Evolutionary conservation across 1,140 invertebrate species (phyloP).

Genomic region (Caerostris darwini): DNA sequence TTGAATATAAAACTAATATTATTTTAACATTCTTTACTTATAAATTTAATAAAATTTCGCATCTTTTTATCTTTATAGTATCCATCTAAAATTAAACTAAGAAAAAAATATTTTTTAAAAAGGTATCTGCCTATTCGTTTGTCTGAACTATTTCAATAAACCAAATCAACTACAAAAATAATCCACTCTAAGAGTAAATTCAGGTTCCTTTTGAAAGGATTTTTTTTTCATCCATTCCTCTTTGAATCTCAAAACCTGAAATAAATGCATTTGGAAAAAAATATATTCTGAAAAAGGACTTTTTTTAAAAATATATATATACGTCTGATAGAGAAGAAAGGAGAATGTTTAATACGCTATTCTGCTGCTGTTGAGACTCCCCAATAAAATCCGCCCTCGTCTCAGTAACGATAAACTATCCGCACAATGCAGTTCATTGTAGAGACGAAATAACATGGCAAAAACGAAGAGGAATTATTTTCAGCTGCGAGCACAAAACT

Average conservation of each 20-base stretch:
- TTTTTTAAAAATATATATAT: background rate
- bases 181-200: background rate
- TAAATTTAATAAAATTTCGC: no score
- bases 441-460: background rate
- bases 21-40: no score
- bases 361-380: background rate
- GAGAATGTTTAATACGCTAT: background rate
- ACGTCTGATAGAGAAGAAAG: background rate
- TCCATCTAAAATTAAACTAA: no score
- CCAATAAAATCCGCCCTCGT: background rate
- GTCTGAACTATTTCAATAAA: no score
- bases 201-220: background rate
- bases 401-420: background rate
- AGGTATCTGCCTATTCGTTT: no score
- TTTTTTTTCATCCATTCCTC: no score
- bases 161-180: background rate
- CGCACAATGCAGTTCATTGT: background rate
- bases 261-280: background rate
- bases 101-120: no score
- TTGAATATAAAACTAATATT: no score
- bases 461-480: background rate
- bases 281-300: background rate
- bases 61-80: no score
- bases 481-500: background rate
- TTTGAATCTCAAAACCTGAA: background rate